Conservation (phyloP, 2,888 invertebrate genomes). For the Nycteola revayana region DNA sequence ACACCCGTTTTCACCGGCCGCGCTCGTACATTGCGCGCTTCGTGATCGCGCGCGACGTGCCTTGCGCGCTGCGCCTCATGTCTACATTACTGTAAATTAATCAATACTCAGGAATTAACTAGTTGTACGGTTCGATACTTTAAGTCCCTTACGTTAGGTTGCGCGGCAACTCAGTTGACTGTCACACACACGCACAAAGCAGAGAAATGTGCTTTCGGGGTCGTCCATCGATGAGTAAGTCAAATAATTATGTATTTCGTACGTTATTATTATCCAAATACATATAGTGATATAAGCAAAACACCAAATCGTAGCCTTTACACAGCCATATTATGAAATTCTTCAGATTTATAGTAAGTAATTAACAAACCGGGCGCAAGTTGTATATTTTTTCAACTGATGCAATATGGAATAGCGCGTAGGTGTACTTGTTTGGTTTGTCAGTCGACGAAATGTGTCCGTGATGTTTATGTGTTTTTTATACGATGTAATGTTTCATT, state of each 20-base stretch:
- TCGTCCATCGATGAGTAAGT: conserved; percentile 52
- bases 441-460: conserved; percentile 16
- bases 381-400: conserved; percentile 17
- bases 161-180: conserved; percentile 50
- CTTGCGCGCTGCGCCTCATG: conserved; percentile 18
- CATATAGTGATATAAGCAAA: conserved; percentile 64
- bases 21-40: no score
- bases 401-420: conserved; percentile 22
- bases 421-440: conserved; percentile 14
- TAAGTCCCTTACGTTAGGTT: conserved; percentile 34
- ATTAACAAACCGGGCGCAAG: conserved; percentile 23
- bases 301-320: conserved; percentile 76
- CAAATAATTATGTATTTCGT: conserved; percentile 40
- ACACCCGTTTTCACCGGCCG: no score
- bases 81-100: conserved; percentile 40
- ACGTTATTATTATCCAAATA: conserved; percentile 45
- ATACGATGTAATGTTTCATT: conserved; percentile 19
- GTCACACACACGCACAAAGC: conserved; percentile 68
- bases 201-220: conserved; percentile 60
- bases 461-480: conserved; percentile 21
- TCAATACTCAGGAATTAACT: conserved; percentile 40
- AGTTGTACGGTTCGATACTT: conserved; percentile 41
- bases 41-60: no score
- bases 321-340: conserved; percentile 18
- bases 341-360: conserved; percentile 18